A percentile compares a stretch with the other conserved stretches of the same genome.
phyloP scores from a whole-genome alignment of 2,113 vertebrate genomes.

The Lota lota region DNA sequence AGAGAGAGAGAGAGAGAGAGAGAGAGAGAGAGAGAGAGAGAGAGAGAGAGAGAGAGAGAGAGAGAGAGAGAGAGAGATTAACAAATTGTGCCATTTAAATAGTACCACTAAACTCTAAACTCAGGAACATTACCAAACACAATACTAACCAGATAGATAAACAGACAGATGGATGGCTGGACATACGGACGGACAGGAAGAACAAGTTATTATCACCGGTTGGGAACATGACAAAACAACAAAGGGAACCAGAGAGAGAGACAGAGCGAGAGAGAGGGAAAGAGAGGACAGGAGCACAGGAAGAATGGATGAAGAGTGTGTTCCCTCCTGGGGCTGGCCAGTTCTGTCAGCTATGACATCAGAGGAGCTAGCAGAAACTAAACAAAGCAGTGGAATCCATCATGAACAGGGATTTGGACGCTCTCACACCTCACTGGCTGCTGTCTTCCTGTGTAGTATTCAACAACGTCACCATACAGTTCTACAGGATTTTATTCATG shows the following conservation, averaged over 20 bases:
- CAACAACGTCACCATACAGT: too few species aligned
- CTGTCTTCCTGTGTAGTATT: too few species aligned
- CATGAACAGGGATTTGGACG: too few species aligned
- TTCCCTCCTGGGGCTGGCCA: slow-evolving; percentile 7
- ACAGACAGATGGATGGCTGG: neutral
- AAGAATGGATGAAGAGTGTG: slow-evolving; percentile 24
- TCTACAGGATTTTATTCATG: too few species aligned
- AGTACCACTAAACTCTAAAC: too few species aligned
- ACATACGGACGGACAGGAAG: too few species aligned
- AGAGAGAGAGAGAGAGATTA: neutral
- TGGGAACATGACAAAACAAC: too few species aligned
- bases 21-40: neutral
- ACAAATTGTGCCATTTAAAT: too few species aligned
- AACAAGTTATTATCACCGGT: too few species aligned
- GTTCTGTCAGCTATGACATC: slow-evolving; percentile 2
- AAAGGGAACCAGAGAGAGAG: neutral
- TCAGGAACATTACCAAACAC: too few species aligned
- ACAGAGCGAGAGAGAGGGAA: neutral
- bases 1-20: neutral
- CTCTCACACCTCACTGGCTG: too few species aligned
- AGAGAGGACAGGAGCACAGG: neutral
- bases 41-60: neutral
- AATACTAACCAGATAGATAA: neutral
- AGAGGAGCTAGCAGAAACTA: slow-evolving; percentile 31
- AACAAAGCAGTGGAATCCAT: neutral